Evolutionary conservation across 2,113 vertebrate species (phyloP).

Genomic region (Oncorhynchus nerka): DNA sequence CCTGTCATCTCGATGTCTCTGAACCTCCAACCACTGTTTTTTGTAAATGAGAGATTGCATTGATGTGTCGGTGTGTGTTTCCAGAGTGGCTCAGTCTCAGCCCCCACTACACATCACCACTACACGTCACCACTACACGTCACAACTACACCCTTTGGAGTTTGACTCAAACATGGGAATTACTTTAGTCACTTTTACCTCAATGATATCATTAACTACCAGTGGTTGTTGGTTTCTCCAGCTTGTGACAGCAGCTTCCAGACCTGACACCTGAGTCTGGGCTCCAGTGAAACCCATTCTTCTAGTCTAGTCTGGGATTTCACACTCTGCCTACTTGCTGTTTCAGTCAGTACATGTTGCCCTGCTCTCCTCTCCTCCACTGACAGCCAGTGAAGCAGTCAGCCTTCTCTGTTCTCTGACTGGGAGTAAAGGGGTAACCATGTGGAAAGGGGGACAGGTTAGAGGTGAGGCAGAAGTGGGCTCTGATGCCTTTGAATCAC

Average conservation of each 20-base stretch:
- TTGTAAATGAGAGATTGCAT: conserved; percentile 70
- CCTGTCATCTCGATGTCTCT: conserved; percentile 17
- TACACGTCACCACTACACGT: no score
- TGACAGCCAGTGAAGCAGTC: conserved; percentile 49
- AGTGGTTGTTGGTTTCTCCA: neutral
- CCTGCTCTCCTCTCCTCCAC: conserved; percentile 62
- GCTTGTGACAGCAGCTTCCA: no score
- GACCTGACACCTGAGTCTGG: neutral
- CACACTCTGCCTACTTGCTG: conserved; percentile 23
- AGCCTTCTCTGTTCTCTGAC: neutral
- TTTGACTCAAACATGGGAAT: neutral
- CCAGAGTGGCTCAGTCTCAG: conserved; percentile 54
- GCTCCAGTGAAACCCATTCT: neutral
- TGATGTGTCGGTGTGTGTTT: conserved; percentile 68
- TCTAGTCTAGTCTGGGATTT: neutral
- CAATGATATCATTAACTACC: neutral
- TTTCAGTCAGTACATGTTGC: conserved; percentile 71
- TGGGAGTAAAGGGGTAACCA: neutral
- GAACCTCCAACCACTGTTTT: conserved; percentile 38
- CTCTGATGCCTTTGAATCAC: conserved; percentile 26
- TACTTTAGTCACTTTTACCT: neutral
- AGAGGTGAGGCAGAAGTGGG: neutral
- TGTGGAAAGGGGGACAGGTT: conserved; percentile 37
- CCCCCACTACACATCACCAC: neutral
- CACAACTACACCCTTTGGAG: no score